phyloP scores from a whole-genome alignment of 2,797 vertebrate species.

The Microchirus variegatus region DNA sequence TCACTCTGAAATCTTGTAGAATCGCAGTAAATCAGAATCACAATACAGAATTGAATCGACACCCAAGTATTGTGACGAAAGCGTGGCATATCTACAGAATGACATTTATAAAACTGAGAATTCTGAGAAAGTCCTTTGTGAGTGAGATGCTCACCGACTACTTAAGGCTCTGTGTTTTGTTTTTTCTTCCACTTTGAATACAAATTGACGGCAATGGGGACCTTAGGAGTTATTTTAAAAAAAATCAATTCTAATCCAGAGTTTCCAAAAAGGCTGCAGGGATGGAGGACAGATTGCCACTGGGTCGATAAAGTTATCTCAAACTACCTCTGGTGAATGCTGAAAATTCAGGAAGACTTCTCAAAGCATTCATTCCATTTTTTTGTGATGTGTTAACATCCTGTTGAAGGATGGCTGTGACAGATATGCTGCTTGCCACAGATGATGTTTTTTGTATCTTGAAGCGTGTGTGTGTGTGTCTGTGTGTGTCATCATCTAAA shows the following conservation, averaged over 20 bases:
- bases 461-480: conserved; percentile 31
- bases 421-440: background rate
- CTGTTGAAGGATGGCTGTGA: conserved; percentile 33
- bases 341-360: conserved; percentile 12
- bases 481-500: conserved; percentile 33
- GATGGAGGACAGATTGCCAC: conserved; percentile 12
- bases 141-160: too few species aligned
- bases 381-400: conserved; percentile 8
- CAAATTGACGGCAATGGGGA: conserved; percentile 29
- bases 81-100: too few species aligned
- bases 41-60: too few species aligned
- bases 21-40: too few species aligned
- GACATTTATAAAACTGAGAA: too few species aligned
- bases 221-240: conserved; percentile 16
- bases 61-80: too few species aligned
- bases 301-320: conserved; percentile 39
- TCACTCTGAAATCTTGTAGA: too few species aligned
- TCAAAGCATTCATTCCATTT: conserved; percentile 16
- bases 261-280: conserved; percentile 32
- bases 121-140: too few species aligned
- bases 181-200: conserved; percentile 17
- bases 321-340: conserved; percentile 7
- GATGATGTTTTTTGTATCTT: conserved; percentile 9
- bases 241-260: conserved; percentile 51
- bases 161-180: background rate